Evolutionary conservation across 2,113 vertebrate species (phyloP).

Genomic region (Ivindomyrus marchei): DNA sequence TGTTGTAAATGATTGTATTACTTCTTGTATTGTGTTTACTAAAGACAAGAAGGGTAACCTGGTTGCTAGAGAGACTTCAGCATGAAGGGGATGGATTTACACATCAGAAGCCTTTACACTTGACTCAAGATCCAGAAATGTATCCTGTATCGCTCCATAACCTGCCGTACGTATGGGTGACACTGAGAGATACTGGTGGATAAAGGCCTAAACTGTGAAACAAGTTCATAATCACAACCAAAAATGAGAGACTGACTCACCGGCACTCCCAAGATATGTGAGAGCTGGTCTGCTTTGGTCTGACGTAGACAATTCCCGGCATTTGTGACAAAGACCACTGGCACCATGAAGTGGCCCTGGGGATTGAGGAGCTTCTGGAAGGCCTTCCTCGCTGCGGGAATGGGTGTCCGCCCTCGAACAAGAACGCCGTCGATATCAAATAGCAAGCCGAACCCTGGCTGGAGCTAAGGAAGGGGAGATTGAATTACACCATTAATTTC

Average conservation of each 20-base stretch:
- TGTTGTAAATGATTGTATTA: background rate
- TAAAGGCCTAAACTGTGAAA: background rate
- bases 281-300: constrained; percentile 75
- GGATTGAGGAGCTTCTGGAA: constrained; percentile 70
- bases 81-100: background rate
- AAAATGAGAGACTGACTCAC: constrained; percentile 54
- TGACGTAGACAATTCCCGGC: constrained; percentile 78
- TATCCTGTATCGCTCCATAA: background rate
- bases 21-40: background rate
- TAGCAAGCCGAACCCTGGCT: constrained; percentile 71
- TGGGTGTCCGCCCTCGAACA: constrained; percentile 68
- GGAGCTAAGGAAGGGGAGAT: constrained; percentile 12
- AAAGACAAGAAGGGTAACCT: background rate
- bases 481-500: background rate
- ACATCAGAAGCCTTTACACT: background rate
- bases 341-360: constrained; percentile 69
- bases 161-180: background rate
- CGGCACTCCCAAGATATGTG: constrained; percentile 67
- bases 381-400: constrained; percentile 70
- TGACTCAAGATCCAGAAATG: background rate
- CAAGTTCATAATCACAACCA: background rate
- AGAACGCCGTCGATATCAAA: constrained; percentile 82
- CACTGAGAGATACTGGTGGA: background rate
- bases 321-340: constrained; percentile 84
- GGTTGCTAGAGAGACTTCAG: background rate